Evolutionary conservation across 2,113 vertebrate genomes (phyloP).

Genomic region (Dicerorhinus sumatrensis): DNA sequence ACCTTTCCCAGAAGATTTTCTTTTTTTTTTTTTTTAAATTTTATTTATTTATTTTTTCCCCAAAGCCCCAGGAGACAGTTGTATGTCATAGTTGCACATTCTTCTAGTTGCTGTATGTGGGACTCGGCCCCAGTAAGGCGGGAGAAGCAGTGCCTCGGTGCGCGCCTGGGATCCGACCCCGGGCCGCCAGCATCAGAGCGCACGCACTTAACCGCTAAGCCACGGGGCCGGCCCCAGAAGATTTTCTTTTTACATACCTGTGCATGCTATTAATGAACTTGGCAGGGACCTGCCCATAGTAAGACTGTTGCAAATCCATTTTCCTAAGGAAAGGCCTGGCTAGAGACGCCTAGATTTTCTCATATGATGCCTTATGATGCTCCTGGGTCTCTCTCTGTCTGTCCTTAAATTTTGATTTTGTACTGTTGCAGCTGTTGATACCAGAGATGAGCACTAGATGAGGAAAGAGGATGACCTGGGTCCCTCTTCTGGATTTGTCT

Average conservation of each 20-base stretch:
- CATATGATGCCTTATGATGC: neutral
- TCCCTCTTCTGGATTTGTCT: too few relatives aligned
- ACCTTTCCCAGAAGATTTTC: neutral
- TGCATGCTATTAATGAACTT: neutral
- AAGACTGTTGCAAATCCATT: neutral
- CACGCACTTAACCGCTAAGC: too few relatives aligned
- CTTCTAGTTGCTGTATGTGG: too few relatives aligned
- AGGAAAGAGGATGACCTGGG: neutral
- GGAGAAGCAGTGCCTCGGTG: too few relatives aligned
- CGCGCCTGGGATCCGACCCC: too few relatives aligned
- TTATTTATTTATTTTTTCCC: too few relatives aligned
- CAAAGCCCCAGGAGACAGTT: too few relatives aligned
- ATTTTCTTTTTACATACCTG: neutral
- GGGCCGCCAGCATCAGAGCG: too few relatives aligned
- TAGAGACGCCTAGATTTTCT: neutral
- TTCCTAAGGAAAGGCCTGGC: conserved; percentile 3
- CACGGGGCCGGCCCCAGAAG: too few relatives aligned
- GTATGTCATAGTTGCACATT: too few relatives aligned
- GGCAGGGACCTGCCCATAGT: neutral
- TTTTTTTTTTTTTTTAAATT: conserved; percentile 49
- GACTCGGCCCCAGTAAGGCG: too few relatives aligned
- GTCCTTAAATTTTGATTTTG: conserved; percentile 8
- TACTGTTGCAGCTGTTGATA: neutral
- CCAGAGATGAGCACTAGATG: neutral
- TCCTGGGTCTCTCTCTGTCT: neutral